These are phyloP conservation scores for Pyrrhia umbra DNA, from an alignment of 2,888 invertebrate species.

Conservation along the genomic window DNA sequence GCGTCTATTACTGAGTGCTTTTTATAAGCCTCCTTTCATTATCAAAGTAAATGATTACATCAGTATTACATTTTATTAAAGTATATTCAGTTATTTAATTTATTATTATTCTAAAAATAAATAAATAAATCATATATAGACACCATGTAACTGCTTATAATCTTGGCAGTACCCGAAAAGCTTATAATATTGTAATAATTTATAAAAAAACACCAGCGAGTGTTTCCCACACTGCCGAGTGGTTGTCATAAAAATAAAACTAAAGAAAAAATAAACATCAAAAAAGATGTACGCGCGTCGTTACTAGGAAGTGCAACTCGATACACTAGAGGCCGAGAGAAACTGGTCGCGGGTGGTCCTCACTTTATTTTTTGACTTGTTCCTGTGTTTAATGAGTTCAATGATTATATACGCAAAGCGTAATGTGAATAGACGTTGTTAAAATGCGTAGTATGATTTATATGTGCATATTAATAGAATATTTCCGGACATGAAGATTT, in stretches of 20 bases:
- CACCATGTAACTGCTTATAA: too few species aligned
- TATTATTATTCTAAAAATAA: too few species aligned
- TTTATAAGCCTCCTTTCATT: too few species aligned
- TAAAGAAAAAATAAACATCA: slow-evolving; percentile 41
- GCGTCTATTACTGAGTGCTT: slow-evolving; percentile 14
- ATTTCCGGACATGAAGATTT: slow-evolving; percentile 1
- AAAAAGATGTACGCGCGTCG: slow-evolving; percentile 51
- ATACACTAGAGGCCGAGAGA: slow-evolving; percentile 75
- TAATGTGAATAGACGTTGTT: slow-evolving; percentile 65
- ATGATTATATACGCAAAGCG: slow-evolving; percentile 63
- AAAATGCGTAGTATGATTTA: slow-evolving; percentile 40
- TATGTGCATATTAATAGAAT: slow-evolving; percentile 13
- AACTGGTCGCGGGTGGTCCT: slow-evolving; percentile 81
- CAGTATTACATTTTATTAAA: too few species aligned
- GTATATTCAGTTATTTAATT: too few species aligned
- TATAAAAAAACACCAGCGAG: slow-evolving; percentile 9
- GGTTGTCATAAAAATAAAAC: slow-evolving; percentile 36
- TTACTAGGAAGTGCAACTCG: slow-evolving; percentile 75
- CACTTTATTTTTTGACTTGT: slow-evolving; percentile 67
- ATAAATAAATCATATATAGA: too few species aligned
- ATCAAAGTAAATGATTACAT: too few species aligned
- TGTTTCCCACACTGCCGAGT: slow-evolving; percentile 52
- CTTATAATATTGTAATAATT: too few species aligned
- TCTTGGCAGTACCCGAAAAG: too few species aligned
- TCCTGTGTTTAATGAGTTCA: slow-evolving; percentile 79